Evolutionary conservation across 2,888 invertebrate species (phyloP).

Genomic region (Cheilosia vernalis): DNA sequence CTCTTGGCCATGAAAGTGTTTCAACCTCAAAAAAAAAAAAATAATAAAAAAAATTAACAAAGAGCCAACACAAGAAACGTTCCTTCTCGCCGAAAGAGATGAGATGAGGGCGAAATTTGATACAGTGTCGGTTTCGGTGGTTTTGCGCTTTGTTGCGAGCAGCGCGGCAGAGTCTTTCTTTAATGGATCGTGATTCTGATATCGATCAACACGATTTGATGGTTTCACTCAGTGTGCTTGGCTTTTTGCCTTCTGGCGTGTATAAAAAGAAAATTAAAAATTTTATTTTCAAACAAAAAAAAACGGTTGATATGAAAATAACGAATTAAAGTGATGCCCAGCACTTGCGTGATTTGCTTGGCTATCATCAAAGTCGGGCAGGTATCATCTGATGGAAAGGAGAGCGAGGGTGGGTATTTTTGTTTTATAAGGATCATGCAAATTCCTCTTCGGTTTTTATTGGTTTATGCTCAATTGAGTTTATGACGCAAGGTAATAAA

Average conservation of each 20-base stretch:
- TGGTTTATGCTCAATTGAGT: slow-evolving; percentile 67
- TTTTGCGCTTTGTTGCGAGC: slow-evolving; percentile 57
- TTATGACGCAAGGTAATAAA: slow-evolving; percentile 68
- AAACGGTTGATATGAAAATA: background rate
- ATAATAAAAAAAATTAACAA: slow-evolving; percentile 12
- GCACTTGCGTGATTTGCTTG: slow-evolving; percentile 67
- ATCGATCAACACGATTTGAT: slow-evolving; percentile 75
- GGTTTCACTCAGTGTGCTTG: slow-evolving; percentile 36
- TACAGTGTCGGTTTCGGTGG: slow-evolving; percentile 73
- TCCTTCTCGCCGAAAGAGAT: slow-evolving; percentile 22
- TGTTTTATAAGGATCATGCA: slow-evolving; percentile 40
- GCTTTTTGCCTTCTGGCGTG: slow-evolving; percentile 54
- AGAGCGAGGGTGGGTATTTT: slow-evolving; percentile 17
- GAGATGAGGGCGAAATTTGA: slow-evolving; percentile 72
- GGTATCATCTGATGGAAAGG: background rate
- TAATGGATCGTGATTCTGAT: slow-evolving; percentile 75
- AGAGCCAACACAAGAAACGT: slow-evolving; percentile 16
- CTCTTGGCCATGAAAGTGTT: slow-evolving; percentile 61
- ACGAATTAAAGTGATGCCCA: slow-evolving; percentile 33
- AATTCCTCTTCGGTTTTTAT: slow-evolving; percentile 30
- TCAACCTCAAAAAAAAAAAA: slow-evolving; percentile 42
- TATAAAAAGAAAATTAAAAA: slow-evolving; percentile 23
- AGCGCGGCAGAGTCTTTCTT: slow-evolving; percentile 56
- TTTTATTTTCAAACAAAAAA: slow-evolving; percentile 20
- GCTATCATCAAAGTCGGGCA: slow-evolving; percentile 44